Base-by-base conservation (phyloP, 23 tunicate genomes). In the Phallusia fumigata region DNA sequence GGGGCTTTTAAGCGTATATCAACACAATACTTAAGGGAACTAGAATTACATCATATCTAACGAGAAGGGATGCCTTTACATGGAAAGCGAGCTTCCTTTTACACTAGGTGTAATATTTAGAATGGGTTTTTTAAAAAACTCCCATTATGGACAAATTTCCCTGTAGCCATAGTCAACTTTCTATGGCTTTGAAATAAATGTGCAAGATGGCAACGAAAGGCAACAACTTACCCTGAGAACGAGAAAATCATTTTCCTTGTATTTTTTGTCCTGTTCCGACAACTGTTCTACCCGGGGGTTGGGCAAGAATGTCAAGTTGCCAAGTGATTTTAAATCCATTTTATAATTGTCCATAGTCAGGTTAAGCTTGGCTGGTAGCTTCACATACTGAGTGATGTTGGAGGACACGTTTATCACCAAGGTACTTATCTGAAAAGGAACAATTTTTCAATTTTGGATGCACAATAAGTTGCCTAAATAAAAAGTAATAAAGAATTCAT, bases 241-340 rank as follows among this genome's bases (percentile, higher is more conserved):
- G n/a, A 81, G 84, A 35, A 35, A 53, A 26, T 79, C 83, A 18
- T 79, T 79, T 79, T 52, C 36, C 24, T 53, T 79, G 31, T 53
- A 53, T 79, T 51, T 5, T 51, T 52, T 53, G 33, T 65, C 36
- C 47, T 40, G 47, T 0, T 53, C 34, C 0, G 64, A 1, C 1
- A 81, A 32, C 30, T 74, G 77, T 34, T 65, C 65, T 35, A 87
- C 65, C 6, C 76, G 47, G 8, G 91, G 91, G 78, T 87, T 77
- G 11, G 91, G 85, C 53, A 81, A 81, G 76, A 75, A 87, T 10
- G 52, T 35, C 18, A 87, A 58, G 2, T 65, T 33, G 11, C 44
- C 73, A 12, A 50, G 3, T 0, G 32, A 1, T 10, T 53, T 36
- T 5, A 73, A 32, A 16, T 58, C 36, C 8, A 52, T 22, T 24